Evolutionary conservation across 2,797 vertebrate species (phyloP).

Genomic region (Zalophus californianus): DNA sequence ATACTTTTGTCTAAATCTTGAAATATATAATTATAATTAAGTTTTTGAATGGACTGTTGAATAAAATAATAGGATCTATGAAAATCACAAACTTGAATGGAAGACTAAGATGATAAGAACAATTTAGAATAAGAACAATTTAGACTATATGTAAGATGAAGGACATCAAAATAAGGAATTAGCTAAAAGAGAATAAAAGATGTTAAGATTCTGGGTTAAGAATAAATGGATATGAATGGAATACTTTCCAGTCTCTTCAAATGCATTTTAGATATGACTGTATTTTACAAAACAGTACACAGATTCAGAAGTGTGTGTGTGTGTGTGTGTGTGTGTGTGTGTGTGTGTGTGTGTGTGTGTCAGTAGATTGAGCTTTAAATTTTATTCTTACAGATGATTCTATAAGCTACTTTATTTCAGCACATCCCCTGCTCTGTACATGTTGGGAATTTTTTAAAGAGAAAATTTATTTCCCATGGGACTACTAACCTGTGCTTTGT

Average conservation of each 20-base stretch:
- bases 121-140: neutral
- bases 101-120: neutral
- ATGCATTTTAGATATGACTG: neutral
- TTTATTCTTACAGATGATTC: neutral
- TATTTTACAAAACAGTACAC: neutral
- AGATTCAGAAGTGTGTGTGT: neutral
- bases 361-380: neutral
- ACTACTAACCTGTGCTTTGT: neutral
- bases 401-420: neutral
- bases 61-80: neutral
- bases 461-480: neutral
- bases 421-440: neutral
- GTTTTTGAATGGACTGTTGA: neutral
- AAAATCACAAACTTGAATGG: neutral
- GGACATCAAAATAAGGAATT: neutral
- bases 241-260: neutral
- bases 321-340: no score
- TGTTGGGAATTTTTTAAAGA: neutral
- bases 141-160: neutral
- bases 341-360: no score
- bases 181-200: neutral
- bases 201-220: neutral
- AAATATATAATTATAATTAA: neutral
- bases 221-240: neutral
- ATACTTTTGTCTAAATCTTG: neutral